Evolutionary conservation across 1,140 invertebrate genomes (phyloP), one percentile per base, ranked within the genome.

Genomic region (Brachionus angularis): DNA sequence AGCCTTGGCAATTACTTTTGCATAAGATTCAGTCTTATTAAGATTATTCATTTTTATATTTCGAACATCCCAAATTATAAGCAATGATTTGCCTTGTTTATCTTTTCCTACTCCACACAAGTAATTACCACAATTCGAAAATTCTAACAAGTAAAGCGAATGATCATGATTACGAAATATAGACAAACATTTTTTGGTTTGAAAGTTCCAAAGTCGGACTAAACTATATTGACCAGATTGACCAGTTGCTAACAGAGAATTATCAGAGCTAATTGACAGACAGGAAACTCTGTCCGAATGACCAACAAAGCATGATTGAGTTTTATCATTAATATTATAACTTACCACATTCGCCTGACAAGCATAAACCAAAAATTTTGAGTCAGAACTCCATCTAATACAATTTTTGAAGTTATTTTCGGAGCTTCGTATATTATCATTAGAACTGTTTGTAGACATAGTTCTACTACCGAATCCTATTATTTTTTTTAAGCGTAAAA

Each of bases 261-360:
- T 73, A 67, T 74, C 76, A 10, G 75, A 72, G 27, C 73, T 79
- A 69, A 79, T 64, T 12, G 75, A 72, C 18, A 82, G 55, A 73
- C 77, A 31, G 25, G 70, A 42, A 53, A 81, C 79, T 76, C 80
- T 81, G 70, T 80, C 79, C 50, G 80, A 79, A 72, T 82, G 80
- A 25, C 80, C 80, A 53, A 80, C 77, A 72, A 81, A 80, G 72
- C 80, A 80, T n/a, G 77, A 70, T 55, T 82, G 80, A 25, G 78
- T 76, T 27, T 79, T 77, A 74, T 75, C 80, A 49, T 69, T 73
- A 16, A 78, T 70, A 71, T 79, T 75, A 76, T 80, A 78, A 46
- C 75, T 75, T 21, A 82, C 77, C 2, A 82, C 74, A 25, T 80
- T 76, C 64, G 79, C 77, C 76, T 82, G 78, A 64, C 79, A 80